Evolutionary conservation across 2,113 vertebrate species (phyloP).

Genomic region (Cryptomyrus ogoouensis): DNA sequence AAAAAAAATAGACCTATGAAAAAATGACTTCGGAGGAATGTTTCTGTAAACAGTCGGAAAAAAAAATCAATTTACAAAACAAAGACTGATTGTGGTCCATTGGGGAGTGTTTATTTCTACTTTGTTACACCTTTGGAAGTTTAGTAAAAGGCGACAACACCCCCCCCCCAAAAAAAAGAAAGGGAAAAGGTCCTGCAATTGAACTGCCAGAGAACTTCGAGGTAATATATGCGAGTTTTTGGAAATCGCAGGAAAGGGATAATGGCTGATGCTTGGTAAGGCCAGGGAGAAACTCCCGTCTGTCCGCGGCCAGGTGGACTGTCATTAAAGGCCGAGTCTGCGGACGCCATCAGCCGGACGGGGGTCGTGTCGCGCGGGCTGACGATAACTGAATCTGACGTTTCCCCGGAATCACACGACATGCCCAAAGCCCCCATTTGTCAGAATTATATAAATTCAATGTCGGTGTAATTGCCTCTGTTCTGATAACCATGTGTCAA

Average conservation of each 20-base stretch:
- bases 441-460: constrained; percentile 22
- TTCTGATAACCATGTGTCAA: background rate
- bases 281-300: constrained; percentile 24
- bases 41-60: background rate
- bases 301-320: constrained; percentile 47
- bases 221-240: constrained; percentile 43
- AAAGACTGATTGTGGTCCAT: background rate
- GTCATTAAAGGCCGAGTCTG: background rate
- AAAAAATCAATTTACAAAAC: background rate
- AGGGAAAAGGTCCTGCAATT: constrained; percentile 32
- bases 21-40: background rate
- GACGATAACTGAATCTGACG: constrained; percentile 13
- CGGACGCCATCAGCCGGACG: background rate
- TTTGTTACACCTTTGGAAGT: background rate
- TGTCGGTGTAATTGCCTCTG: constrained; percentile 24
- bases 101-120: background rate
- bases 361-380: background rate
- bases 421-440: constrained; percentile 16
- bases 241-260: constrained; percentile 65
- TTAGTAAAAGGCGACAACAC: background rate
- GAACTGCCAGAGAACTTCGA: constrained; percentile 52
- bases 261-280: constrained; percentile 47
- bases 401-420: constrained; percentile 7
- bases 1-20: constrained; percentile 41
- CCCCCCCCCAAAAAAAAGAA: background rate